phyloP scores from a whole-genome alignment of 2,113 vertebrate genomes.

The Forbesichthys agassizii region DNA sequence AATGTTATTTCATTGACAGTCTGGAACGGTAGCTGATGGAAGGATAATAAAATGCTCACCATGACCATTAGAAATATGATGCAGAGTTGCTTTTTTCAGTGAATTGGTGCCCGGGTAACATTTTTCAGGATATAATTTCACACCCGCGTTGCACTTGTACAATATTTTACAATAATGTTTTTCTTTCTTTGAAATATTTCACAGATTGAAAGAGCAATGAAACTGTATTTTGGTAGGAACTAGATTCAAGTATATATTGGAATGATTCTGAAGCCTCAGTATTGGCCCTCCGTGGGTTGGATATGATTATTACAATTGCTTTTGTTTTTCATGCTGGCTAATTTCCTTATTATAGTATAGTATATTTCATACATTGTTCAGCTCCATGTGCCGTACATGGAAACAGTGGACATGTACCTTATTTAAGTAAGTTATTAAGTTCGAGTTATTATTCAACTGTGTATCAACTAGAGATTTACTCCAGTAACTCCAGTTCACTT shows the following conservation, averaged over 20 bases:
- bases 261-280: no score
- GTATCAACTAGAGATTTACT: no score
- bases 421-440: no score
- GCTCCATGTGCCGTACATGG: constrained; percentile 10
- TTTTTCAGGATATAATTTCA: constrained; percentile 45
- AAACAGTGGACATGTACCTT: neutral
- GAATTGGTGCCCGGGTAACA: constrained; percentile 11
- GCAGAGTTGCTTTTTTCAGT: constrained; percentile 34
- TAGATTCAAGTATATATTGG: no score
- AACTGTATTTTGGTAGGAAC: no score
- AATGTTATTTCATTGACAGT: constrained; percentile 29
- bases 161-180: constrained; percentile 43
- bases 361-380: constrained; percentile 27
- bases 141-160: constrained; percentile 42
- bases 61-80: constrained; percentile 31
- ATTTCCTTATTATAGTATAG: constrained; percentile 26
- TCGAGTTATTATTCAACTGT: no score
- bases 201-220: no score
- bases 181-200: constrained; percentile 33
- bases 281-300: no score
- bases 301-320: no score
- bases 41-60: neutral
- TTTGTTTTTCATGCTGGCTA: constrained; percentile 18
- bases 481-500: no score
- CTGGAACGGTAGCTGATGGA: constrained; percentile 44